Evolutionary conservation across 2,113 vertebrate genomes (phyloP).

Genomic region (western clawed frog (Xenopus tropicalis)): UCB_Xtro_10.0 CM004450.2:119460501-119461000

Average conservation of each 20-base stretch:
- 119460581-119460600: constrained; percentile 24
- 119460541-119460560: constrained; percentile 9
- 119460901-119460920: constrained; percentile 2
- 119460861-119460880: constrained; percentile 39
- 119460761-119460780: constrained; percentile 40
- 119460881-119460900: constrained; percentile 28
- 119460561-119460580: constrained; percentile 19
- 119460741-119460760: constrained; percentile 38
- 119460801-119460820: constrained; percentile 44
- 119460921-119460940: neutral
- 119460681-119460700: constrained; percentile 41
- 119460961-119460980: too few species aligned
- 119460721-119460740: constrained; percentile 31
- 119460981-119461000: too few species aligned
- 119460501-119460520: too few species aligned
- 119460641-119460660: constrained; percentile 36
- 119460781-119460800: constrained; percentile 39
- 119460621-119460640: constrained; percentile 42
- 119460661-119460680: constrained; percentile 35
- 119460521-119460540: neutral
- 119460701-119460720: constrained; percentile 43
- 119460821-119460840: constrained; percentile 39
- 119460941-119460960: too few species aligned
- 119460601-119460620: constrained; percentile 28
- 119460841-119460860: constrained; percentile 41